Conservation (phyloP, 2,113 vertebrate genomes). For the Ictalurus furcatus region DNA sequence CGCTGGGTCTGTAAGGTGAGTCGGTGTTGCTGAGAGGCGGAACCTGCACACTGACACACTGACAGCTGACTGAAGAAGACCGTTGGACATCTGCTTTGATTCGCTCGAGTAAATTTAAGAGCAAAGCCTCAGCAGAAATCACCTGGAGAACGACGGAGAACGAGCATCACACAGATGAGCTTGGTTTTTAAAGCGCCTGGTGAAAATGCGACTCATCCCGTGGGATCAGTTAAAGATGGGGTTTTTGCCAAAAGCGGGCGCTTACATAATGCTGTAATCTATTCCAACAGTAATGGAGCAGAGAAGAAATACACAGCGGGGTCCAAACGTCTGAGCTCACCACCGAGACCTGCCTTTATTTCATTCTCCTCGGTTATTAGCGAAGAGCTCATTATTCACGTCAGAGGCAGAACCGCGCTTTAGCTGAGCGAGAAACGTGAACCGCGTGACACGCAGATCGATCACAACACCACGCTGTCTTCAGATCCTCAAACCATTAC, state of each 20-base stretch:
- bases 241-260: background rate
- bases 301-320: background rate
- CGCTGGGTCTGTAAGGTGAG: background rate
- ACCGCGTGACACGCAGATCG: background rate
- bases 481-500: background rate
- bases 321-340: background rate
- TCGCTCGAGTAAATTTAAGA: background rate
- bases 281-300: background rate
- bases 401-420: background rate
- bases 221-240: background rate
- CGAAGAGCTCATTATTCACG: background rate
- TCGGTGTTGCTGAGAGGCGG: background rate
- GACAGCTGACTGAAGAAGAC: background rate
- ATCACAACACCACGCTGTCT: background rate
- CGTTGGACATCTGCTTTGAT: background rate
- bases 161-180: background rate
- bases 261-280: background rate
- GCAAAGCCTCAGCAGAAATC: background rate
- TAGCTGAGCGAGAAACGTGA: background rate
- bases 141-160: background rate
- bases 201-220: background rate
- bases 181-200: background rate
- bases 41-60: too few species aligned
- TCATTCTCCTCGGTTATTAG: background rate
- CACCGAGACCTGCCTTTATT: conserved; percentile 1